phyloP scores from a whole-genome alignment of 2,113 vertebrate genomes.

The Capreolus pygargus region DNA sequence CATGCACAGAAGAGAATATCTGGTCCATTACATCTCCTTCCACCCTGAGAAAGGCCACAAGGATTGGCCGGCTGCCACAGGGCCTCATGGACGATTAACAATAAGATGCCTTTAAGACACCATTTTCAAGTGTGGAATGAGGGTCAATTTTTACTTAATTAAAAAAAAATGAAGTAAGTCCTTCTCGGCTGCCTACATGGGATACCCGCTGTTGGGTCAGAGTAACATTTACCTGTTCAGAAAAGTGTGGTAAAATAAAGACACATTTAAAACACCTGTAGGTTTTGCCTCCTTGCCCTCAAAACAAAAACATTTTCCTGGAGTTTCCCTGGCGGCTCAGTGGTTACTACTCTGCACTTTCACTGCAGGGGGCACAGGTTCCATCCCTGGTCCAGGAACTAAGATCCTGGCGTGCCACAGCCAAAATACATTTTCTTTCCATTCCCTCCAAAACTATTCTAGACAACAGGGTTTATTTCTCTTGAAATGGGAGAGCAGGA shows the following conservation, averaged over 20 bases:
- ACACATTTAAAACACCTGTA: background rate
- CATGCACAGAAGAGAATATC: background rate
- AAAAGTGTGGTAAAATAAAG: background rate
- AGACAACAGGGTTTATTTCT: background rate
- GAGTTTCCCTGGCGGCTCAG: background rate
- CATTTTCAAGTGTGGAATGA: accelerated
- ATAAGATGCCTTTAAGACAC: background rate
- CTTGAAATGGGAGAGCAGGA: background rate
- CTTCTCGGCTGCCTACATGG: background rate
- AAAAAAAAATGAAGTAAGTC: background rate
- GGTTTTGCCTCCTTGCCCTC: background rate
- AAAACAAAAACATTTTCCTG: background rate
- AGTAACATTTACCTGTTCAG: background rate
- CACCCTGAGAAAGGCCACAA: background rate
- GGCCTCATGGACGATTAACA: background rate
- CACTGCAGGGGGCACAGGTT: background rate
- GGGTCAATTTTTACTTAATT: background rate
- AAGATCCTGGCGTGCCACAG: background rate
- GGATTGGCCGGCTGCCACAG: background rate
- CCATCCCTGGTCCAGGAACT: background rate
- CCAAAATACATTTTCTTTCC: background rate
- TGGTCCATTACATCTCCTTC: background rate
- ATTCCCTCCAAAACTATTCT: background rate
- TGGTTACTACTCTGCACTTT: background rate
- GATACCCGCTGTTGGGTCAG: background rate